Percentiles rank a stretch among this genome's conserved stretches.
These are phyloP conservation scores for Acrocera orbiculus DNA, from an alignment of 2,888 invertebrate genomes.

Conservation along the genomic window DNA sequence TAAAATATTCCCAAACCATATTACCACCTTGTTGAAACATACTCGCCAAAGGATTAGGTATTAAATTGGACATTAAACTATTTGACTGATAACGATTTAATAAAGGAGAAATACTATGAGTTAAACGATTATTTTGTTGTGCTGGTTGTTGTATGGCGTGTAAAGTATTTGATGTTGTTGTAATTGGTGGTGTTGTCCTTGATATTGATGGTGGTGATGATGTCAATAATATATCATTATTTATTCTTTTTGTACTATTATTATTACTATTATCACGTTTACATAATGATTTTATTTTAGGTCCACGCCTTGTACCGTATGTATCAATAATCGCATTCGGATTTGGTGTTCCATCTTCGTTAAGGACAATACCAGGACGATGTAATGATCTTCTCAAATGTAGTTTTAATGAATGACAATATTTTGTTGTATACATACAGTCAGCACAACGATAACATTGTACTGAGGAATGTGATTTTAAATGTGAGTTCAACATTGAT, in stretches of 20 bases:
- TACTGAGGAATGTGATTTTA: slow-evolving; percentile 85
- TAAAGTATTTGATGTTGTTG: slow-evolving; percentile 10
- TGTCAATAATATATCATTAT: slow-evolving; percentile 4
- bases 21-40: slow-evolving; percentile 23
- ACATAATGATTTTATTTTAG: slow-evolving; percentile 43
- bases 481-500: slow-evolving; percentile 96
- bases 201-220: slow-evolving; percentile 12
- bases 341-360: slow-evolving; percentile 76
- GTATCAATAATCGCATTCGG: slow-evolving; percentile 77
- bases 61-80: slow-evolving; percentile 13
- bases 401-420: slow-evolving; percentile 90
- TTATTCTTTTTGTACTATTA: neutral
- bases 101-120: too few species aligned
- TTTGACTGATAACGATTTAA: too few species aligned
- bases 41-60: slow-evolving; percentile 23
- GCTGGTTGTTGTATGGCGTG: too few species aligned
- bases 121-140: too few species aligned
- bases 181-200: slow-evolving; percentile 10
- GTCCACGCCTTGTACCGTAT: slow-evolving; percentile 76
- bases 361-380: slow-evolving; percentile 74
- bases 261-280: too few species aligned
- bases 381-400: slow-evolving; percentile 87
- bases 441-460: slow-evolving; percentile 87
- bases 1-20: too few species aligned
- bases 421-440: slow-evolving; percentile 93